A percentile compares a stretch with the other conserved stretches of the same genome.
Evolutionary conservation across 92 coral and sea anemone genomes (phyloP).

Genomic region (Palythoa caribaeorum): DNA sequence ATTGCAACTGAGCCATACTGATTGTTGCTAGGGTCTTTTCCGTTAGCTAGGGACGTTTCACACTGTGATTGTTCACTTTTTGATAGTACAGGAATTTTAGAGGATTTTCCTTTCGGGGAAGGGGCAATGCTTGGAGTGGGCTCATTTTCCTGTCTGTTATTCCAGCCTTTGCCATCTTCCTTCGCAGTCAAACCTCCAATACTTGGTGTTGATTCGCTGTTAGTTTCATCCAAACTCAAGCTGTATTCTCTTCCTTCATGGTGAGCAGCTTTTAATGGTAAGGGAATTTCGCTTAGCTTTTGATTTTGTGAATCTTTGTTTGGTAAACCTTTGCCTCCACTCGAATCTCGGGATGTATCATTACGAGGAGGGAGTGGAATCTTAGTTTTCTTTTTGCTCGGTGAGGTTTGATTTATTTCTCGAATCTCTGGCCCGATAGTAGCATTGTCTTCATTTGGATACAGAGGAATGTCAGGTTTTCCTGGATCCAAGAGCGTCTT

Average conservation of each 20-base stretch:
- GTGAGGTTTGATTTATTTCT: no score
- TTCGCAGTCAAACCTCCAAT: not conserved
- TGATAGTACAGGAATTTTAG: constrained; percentile 12
- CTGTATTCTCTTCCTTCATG: not conserved
- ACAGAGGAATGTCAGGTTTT: not conserved
- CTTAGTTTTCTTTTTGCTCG: no score
- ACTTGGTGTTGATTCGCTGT: not conserved
- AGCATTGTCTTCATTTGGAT: not conserved
- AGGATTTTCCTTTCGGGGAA: constrained; percentile 2
- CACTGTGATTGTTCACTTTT: not conserved
- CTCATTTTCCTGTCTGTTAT: not conserved
- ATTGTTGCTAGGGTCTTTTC: not conserved
- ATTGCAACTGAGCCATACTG: not conserved
- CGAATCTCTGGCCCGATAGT: not conserved
- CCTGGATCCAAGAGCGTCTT: not conserved
- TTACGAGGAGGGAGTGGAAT: not conserved
- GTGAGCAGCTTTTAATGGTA: constrained; percentile 8
- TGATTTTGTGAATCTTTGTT: not conserved
- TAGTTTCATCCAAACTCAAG: not conserved
- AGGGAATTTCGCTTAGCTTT: constrained; percentile 3
- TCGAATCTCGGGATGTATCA: not conserved
- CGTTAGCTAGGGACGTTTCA: not conserved
- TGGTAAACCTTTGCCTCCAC: not conserved
- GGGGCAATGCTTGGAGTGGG: not conserved
- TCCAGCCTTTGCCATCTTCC: not conserved